Conservation (phyloP, 2,797 vertebrate genomes). For the Enteromius treurensis region DNA sequence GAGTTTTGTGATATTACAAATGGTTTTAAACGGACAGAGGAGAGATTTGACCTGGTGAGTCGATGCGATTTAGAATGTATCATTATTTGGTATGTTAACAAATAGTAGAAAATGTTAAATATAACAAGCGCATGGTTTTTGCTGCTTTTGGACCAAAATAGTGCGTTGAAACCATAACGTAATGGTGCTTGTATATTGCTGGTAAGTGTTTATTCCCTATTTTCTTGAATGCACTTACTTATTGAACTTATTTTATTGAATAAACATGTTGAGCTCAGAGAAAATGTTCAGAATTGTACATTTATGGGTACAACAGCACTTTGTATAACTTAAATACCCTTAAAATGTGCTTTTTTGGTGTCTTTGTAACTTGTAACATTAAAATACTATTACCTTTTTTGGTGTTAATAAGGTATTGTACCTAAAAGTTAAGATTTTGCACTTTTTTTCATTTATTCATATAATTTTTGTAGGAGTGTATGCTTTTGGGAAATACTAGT, state of each 20-base stretch:
- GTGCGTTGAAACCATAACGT: background rate
- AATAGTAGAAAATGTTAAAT: background rate
- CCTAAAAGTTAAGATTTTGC: background rate
- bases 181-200: background rate
- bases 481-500: background rate
- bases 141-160: background rate
- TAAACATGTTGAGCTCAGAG: background rate
- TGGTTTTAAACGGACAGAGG: background rate
- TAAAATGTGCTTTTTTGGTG: background rate
- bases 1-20: background rate
- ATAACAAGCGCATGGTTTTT: background rate
- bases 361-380: background rate
- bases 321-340: background rate
- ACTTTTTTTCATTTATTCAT: too few relatives aligned
- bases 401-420: background rate
- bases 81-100: background rate
- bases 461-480: background rate
- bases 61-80: background rate
- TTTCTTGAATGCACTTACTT: background rate
- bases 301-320: background rate
- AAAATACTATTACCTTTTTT: background rate
- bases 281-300: background rate
- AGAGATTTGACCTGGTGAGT: conserved; percentile 50
- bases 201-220: background rate
- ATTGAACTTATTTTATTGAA: too few relatives aligned